These are phyloP conservation scores for Phortica magna DNA, from an alignment of 2,888 invertebrate species.

Conservation along the genomic window DNA sequence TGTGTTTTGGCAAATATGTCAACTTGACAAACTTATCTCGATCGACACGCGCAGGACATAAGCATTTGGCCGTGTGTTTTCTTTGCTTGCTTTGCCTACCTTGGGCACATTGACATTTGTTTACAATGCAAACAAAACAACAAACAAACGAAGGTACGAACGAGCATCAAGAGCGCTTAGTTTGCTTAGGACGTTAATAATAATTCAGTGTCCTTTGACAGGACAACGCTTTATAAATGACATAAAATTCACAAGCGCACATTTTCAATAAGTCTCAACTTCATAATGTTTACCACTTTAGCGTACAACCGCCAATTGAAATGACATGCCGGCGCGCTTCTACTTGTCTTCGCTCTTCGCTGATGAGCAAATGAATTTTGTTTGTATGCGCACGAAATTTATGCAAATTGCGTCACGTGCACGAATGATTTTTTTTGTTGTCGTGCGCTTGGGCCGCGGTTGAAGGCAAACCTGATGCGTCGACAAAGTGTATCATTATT, in stretches of 20 bases:
- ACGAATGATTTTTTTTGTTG: conserved; percentile 65
- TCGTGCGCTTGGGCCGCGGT: not conserved
- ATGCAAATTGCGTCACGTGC: conserved; percentile 77
- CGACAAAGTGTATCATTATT: conserved; percentile 77
- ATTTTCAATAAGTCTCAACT: not conserved
- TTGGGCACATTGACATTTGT: not conserved
- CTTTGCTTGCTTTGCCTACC: too few species aligned
- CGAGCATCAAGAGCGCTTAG: not conserved
- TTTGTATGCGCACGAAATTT: conserved; percentile 61
- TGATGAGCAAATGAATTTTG: conserved; percentile 26
- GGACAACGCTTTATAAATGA: not conserved
- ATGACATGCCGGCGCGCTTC: conserved; percentile 67
- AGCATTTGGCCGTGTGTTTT: not conserved
- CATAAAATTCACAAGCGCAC: not conserved
- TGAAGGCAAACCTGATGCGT: conserved; percentile 33
- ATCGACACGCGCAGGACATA: not conserved
- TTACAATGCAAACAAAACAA: not conserved
- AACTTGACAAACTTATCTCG: not conserved
- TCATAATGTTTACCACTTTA: not conserved
- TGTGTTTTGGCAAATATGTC: not conserved
- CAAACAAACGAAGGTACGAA: too few species aligned
- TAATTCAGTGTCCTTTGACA: conserved; percentile 26
- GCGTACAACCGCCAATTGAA: conserved; percentile 65
- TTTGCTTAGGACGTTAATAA: not conserved
- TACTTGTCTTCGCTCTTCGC: conserved; percentile 32